Conservation (phyloP, 2,113 vertebrate genomes). For the Apodemus sylvaticus region DNA sequence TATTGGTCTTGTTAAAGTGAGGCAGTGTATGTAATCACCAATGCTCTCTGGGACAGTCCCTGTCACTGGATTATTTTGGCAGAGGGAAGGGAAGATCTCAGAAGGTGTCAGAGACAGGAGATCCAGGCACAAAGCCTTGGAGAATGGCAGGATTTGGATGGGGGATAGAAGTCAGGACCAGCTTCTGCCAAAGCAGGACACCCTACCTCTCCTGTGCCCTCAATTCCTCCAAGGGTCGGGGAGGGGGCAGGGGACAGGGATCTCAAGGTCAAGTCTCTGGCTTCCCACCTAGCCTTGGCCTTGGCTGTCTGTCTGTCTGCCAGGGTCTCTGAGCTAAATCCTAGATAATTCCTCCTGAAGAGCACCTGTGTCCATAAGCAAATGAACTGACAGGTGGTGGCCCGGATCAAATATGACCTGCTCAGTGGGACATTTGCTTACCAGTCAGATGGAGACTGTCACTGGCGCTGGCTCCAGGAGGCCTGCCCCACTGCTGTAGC, state of each 20-base stretch:
- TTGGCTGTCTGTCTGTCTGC: background rate
- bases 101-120: background rate
- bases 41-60: background rate
- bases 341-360: conserved; percentile 61
- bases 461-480: background rate
- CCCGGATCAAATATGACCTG: conserved; percentile 72
- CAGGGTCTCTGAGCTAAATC: conserved; percentile 61
- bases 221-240: background rate
- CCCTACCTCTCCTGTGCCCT: background rate
- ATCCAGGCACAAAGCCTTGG: no score
- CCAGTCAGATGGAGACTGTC: background rate
- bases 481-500: background rate
- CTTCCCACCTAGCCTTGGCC: background rate
- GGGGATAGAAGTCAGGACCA: background rate
- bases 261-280: background rate
- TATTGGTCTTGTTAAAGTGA: background rate
- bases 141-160: background rate
- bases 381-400: conserved; percentile 74
- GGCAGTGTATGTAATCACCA: background rate
- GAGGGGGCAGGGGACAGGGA: background rate
- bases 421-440: conserved; percentile 72
- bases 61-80: background rate
- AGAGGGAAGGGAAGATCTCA: background rate
- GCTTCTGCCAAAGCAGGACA: background rate
- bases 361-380: conserved; percentile 70